Conservation (phyloP, 2,797 vertebrate genomes). For the Moxostoma hubbsi region DNA sequence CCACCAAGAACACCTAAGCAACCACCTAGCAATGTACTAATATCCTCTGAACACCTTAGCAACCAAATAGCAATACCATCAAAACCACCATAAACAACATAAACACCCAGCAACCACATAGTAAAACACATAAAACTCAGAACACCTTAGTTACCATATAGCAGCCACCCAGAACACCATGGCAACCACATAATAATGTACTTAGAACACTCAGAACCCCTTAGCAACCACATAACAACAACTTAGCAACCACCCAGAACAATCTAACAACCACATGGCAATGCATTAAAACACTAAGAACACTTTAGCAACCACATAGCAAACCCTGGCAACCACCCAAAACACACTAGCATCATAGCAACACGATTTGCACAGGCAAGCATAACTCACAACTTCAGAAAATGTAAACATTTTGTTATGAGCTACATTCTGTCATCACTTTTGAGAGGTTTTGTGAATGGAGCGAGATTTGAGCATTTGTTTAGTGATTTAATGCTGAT, state of each 20-base stretch:
- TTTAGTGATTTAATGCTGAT: conserved; percentile 13
- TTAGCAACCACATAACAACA: neutral
- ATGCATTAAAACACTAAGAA: neutral
- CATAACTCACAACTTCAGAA: neutral
- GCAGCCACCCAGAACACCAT: too few relatives aligned
- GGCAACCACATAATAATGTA: neutral
- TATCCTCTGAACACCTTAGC: too few relatives aligned
- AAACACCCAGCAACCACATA: too few relatives aligned
- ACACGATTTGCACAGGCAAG: neutral
- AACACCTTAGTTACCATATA: too few relatives aligned
- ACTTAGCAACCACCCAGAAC: neutral
- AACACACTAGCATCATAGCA: neutral
- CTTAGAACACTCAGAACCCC: neutral
- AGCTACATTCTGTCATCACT: neutral
- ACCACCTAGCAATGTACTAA: too few relatives aligned
- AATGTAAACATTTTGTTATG: neutral
- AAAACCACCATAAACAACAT: too few relatives aligned
- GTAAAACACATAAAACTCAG: too few relatives aligned
- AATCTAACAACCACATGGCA: neutral
- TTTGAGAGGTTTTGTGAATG: conserved; percentile 1
- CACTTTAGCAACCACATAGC: neutral
- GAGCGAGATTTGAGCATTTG: neutral
- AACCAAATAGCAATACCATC: too few relatives aligned
- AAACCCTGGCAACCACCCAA: neutral
- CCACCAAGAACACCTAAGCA: too few relatives aligned